Conservation (phyloP, 2,113 vertebrate species). For the Capra hircus region DNA sequence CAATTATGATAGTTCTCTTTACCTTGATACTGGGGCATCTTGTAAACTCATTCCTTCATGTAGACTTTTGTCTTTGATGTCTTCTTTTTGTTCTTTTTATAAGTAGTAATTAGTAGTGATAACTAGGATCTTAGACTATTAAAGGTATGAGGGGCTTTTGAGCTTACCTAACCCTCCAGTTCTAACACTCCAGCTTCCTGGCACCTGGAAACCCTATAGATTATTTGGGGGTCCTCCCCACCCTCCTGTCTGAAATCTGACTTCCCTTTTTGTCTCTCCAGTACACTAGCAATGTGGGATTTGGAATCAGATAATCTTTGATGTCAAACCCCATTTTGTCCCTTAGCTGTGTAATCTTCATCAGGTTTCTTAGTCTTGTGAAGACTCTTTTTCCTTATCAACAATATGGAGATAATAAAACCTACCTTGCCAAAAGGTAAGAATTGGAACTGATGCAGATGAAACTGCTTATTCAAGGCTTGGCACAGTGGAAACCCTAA, state of each 20-base stretch:
- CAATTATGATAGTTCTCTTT: not conserved
- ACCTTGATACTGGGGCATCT: not conserved
- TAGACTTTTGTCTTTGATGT: not conserved
- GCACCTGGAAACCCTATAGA: not conserved
- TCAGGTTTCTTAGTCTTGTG: not conserved
- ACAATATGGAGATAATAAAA: not conserved
- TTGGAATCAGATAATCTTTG: not conserved
- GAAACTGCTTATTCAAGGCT: not conserved
- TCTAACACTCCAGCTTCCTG: not conserved
- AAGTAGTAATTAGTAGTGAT: not conserved
- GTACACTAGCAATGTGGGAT: not conserved
- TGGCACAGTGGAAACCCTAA: not conserved
- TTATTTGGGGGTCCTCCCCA: not conserved
- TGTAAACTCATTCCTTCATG: not conserved
- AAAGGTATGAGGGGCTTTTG: not conserved
- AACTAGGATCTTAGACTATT: not conserved
- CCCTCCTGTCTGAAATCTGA: not conserved
- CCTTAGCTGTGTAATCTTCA: not conserved
- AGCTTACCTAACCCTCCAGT: not conserved
- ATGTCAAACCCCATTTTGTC: not conserved
- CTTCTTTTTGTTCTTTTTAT: not conserved
- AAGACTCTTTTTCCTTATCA: not conserved
- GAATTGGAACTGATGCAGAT: not conserved
- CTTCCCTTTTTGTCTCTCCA: not conserved
- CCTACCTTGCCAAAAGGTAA: not conserved